These are phyloP conservation scores for Oligia fasciuncula DNA, from an alignment of 2,888 invertebrate species.

Conservation along the genomic window DNA sequence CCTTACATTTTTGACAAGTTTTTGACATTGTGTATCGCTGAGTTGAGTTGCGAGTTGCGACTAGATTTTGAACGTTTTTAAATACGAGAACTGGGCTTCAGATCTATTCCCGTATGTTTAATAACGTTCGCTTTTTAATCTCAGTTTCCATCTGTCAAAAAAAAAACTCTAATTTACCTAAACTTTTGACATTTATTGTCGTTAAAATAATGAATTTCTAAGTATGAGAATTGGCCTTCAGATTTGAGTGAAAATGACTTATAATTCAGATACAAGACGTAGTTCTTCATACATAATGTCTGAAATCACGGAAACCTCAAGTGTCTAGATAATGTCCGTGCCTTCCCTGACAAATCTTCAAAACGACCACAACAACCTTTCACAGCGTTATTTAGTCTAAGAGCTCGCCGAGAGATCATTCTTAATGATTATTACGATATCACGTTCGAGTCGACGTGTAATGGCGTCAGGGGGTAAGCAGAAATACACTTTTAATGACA, in stretches of 20 bases:
- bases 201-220: neutral
- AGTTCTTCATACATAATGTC: neutral
- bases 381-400: conserved; percentile 1
- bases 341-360: neutral
- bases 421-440: conserved; percentile 57
- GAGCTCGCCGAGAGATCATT: conserved; percentile 28
- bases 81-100: too few species aligned
- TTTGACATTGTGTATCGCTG: too few species aligned
- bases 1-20: too few species aligned
- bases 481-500: conserved; percentile 38
- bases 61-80: too few species aligned
- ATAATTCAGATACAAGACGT: neutral
- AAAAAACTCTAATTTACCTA: neutral
- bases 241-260: neutral
- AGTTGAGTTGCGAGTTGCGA: too few species aligned
- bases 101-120: neutral
- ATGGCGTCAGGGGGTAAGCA: conserved; percentile 15
- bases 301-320: neutral
- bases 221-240: neutral
- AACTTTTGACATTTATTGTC: neutral
- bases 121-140: neutral
- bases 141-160: neutral
- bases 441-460: conserved; percentile 34
- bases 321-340: neutral
- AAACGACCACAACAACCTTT: conserved; percentile 5